phyloP scores from a whole-genome alignment of 2,113 vertebrate genomes.

The Galemys pyrenaicus region DNA sequence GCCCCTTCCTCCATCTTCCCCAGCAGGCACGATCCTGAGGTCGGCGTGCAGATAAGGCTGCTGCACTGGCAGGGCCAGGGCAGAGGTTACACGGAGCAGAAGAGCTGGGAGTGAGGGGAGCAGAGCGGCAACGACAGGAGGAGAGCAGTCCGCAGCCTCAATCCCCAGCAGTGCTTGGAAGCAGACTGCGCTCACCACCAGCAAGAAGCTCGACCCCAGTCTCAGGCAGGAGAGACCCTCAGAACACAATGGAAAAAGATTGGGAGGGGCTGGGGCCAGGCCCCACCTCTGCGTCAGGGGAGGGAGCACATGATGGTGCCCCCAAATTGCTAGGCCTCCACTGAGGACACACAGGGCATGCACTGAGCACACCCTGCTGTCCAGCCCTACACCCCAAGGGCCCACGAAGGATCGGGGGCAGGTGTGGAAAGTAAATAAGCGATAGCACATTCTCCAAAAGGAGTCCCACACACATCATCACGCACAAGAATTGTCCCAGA shows the following conservation, averaged over 20 bases:
- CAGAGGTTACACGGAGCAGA: neutral
- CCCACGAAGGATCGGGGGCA: neutral
- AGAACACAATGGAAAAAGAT: too few relatives aligned
- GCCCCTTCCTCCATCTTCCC: neutral
- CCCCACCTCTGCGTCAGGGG: neutral
- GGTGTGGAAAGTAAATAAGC: neutral
- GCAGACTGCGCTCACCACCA: neutral
- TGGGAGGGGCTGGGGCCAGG: neutral
- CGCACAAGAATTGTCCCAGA: slow-evolving; percentile 46
- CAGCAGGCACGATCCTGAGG: neutral
- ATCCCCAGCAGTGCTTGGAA: neutral
- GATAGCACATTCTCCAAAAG: slow-evolving; percentile 20
- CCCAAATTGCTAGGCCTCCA: neutral
- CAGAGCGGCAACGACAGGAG: neutral
- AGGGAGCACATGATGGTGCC: neutral
- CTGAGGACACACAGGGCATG: neutral
- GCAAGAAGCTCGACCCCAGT: neutral
- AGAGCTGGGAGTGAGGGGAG: neutral
- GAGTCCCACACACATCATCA: slow-evolving; percentile 38
- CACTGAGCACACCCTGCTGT: neutral
- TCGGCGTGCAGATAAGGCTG: neutral
- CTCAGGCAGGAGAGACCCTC: neutral
- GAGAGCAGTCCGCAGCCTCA: neutral
- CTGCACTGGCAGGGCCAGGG: neutral
- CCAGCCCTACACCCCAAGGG: neutral